Percentiles rank a stretch among this genome's conserved stretches.
Conservation (phyloP, 1,140 invertebrate genomes). For the Macrosteles quadrilineatus region DNA sequence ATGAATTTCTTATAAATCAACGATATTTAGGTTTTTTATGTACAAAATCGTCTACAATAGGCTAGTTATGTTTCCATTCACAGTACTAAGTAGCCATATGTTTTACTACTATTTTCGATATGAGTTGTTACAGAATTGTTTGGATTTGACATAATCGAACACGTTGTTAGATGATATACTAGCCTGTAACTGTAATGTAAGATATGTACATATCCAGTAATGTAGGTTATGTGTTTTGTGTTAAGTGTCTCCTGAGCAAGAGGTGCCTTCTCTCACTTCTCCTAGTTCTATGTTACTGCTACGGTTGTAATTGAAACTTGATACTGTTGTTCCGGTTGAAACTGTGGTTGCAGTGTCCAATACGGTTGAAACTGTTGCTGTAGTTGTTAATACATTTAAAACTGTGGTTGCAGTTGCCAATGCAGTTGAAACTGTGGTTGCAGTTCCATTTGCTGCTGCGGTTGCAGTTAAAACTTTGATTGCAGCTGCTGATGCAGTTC, state of each 20-base stretch:
- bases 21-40: background rate
- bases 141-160: background rate
- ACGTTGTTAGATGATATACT: background rate
- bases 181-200: conserved; percentile 3
- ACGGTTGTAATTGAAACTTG: background rate
- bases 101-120: background rate
- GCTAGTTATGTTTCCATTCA: no score
- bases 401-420: background rate
- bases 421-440: background rate
- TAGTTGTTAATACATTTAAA: background rate
- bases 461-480: background rate
- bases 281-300: background rate
- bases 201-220: conserved; percentile 14
- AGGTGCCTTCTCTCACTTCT: conserved; percentile 20
- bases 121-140: no score
- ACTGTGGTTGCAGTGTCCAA: background rate
- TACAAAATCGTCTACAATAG: background rate
- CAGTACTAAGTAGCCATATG: background rate
- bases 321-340: background rate
- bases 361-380: background rate
- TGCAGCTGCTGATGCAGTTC: no score
- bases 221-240: conserved; percentile 6
- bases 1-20: no score
- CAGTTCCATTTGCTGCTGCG: background rate
- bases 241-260: background rate